phyloP scores from a whole-genome alignment of 2,797 vertebrate species.

The Enteromius trimaculatus region DNA sequence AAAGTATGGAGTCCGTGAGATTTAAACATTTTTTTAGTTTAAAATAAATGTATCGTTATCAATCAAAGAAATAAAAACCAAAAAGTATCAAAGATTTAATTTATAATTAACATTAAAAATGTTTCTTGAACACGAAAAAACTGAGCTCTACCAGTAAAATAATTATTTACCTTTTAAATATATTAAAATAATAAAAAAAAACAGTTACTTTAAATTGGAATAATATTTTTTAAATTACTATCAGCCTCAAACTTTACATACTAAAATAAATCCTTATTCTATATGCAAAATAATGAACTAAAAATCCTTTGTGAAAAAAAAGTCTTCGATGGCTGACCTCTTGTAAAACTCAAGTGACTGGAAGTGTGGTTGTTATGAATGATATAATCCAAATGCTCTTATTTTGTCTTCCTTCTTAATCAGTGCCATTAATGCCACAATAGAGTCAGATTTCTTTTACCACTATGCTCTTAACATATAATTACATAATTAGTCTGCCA shows the following conservation, averaged over 20 bases:
- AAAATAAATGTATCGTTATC: too few species aligned
- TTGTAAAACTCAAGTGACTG: neutral
- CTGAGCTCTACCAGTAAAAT: neutral
- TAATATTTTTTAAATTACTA: neutral
- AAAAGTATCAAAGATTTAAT: too few species aligned
- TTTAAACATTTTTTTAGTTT: neutral
- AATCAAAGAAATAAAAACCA: too few species aligned
- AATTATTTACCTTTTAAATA: neutral
- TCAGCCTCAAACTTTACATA: neutral
- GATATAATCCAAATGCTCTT: neutral
- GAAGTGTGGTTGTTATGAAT: neutral
- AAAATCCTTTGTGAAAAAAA: neutral
- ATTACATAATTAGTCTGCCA: slow-evolving; percentile 56
- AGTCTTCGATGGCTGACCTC: neutral
- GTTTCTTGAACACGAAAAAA: neutral
- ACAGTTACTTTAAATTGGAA: neutral
- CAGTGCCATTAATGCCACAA: slow-evolving; percentile 22
- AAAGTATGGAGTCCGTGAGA: neutral
- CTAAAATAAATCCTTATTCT: neutral
- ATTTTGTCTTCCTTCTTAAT: slow-evolving; percentile 29
- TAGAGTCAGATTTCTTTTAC: slow-evolving; percentile 34
- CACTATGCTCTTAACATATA: slow-evolving; percentile 38
- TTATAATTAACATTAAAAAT: neutral
- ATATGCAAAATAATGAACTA: neutral
- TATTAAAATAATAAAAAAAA: neutral